Evolutionary conservation across 1,140 invertebrate genomes (phyloP), one percentile per base, ranked within the genome.

Genomic region (Diorhabda sublineata): DNA sequence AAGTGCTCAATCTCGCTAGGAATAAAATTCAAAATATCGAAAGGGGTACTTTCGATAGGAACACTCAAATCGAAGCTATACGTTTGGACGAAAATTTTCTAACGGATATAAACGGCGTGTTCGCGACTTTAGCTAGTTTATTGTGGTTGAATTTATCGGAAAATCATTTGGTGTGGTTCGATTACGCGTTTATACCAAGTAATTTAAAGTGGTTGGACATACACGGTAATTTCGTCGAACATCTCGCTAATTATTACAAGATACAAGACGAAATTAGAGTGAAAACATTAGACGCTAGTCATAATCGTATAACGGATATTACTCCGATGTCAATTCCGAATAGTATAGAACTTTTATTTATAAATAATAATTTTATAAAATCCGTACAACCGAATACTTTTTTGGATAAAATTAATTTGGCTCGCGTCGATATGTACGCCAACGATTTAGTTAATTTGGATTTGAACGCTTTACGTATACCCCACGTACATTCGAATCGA

Each of bases 121-220:
- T 96, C 78, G 88, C 90, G 42, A 90, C 90, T 8, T 82, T 96
- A 5, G 86, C 90, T 0, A 92, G 89, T 70, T 84, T 96, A 44
- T 81, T 95, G 73, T 91, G 94, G 89, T 82, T 96, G 52, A 96
- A 96, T 81, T 84, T 95, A n/a, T 94, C 92, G 2, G 91, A 94
- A 82, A 96, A 96, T 84, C 91, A 93, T 84, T 83, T 96, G 76
- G 89, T 93, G 59, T 93, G 92, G 91, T 95, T 95, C 78, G 93
- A 96, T 80, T 95, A 94, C 79, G 92, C 92, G 9, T 92, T 94
- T 79, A 89, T 96, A 69, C 93, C 93, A 6, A 88, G 86, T 59
- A 93, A 93, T 80, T 83, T 96, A 59, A 94, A 95, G 81, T 96
- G 93, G 92, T 83, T 96, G 76, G 93, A 96, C 79, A 90, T 96